Evolutionary conservation across 2,888 invertebrate species (phyloP).

Genomic region (Pyrrhia umbra): DNA sequence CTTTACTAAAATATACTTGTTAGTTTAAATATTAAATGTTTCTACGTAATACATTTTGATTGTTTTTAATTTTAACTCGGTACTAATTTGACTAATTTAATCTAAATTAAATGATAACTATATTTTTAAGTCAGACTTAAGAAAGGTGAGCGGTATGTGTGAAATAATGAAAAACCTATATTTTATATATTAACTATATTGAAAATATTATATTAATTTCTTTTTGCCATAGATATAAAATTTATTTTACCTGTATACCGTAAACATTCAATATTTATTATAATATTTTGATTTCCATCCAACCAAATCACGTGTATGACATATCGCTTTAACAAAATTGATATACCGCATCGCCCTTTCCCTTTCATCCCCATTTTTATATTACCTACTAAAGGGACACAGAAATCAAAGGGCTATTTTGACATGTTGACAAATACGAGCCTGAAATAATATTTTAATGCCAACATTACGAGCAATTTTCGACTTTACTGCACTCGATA

Average conservation of each 20-base stretch:
- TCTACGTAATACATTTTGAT: too few relatives aligned
- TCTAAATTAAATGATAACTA: too few relatives aligned
- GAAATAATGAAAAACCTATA: too few relatives aligned
- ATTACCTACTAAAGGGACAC: constrained; percentile 78
- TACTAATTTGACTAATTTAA: too few relatives aligned
- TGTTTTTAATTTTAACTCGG: too few relatives aligned
- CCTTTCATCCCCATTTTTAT: constrained; percentile 72
- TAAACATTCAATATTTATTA: constrained; percentile 38
- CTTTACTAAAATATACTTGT: background rate
- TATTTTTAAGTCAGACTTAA: too few relatives aligned
- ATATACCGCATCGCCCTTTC: constrained; percentile 75
- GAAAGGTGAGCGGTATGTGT: too few relatives aligned
- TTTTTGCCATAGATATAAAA: background rate
- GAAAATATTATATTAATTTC: too few relatives aligned
- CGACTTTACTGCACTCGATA: background rate
- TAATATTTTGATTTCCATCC: constrained; percentile 48
- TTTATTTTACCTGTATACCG: background rate
- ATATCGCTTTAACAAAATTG: constrained; percentile 79
- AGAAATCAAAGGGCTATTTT: constrained; percentile 88
- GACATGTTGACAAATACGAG: constrained; percentile 87
- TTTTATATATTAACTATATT: too few relatives aligned
- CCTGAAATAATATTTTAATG: constrained; percentile 78
- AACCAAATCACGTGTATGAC: constrained; percentile 64
- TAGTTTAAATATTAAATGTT: background rate
- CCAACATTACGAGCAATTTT: constrained; percentile 30